A percentile compares a stretch with the other conserved stretches of the same genome.
phyloP scores from a whole-genome alignment of 2,113 vertebrate species.

The Bufo bufo region DNA sequence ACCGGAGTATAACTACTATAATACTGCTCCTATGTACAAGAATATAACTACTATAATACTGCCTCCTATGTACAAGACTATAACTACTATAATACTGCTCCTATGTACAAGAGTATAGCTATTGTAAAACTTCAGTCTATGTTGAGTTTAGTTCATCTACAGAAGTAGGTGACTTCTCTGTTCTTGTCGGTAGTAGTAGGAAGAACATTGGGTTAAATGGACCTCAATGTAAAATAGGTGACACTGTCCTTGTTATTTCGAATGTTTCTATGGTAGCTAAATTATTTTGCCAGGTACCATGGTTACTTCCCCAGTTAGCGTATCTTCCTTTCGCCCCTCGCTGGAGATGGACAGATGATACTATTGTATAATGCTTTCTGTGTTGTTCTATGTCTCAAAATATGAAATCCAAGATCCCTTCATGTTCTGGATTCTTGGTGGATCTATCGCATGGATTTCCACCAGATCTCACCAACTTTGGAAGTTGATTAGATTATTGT shows the following conservation, averaged over 20 bases:
- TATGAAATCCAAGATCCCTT: not conserved
- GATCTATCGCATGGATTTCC: not conserved
- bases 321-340: not conserved
- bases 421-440: not conserved
- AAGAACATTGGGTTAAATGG: not conserved
- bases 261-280: conserved; percentile 56
- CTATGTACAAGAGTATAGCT: not conserved
- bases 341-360: conserved; percentile 21
- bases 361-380: not conserved
- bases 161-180: not conserved
- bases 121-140: not conserved
- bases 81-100: not conserved
- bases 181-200: not conserved
- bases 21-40: conserved; percentile 1
- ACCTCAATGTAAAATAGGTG: conserved; percentile 1
- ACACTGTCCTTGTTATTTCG: conserved; percentile 5
- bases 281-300: conserved; percentile 36
- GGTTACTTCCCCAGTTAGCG: conserved; percentile 22
- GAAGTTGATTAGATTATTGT: not conserved
- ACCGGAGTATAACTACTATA: not conserved
- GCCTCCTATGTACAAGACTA: not conserved
- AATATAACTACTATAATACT: conserved; percentile 23
- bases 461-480: not conserved
- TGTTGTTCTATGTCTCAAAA: not conserved
- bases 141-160: not conserved